Evolutionary conservation across 2,888 invertebrate genomes (phyloP).

Genomic region (Ptychoptera albimana): DNA sequence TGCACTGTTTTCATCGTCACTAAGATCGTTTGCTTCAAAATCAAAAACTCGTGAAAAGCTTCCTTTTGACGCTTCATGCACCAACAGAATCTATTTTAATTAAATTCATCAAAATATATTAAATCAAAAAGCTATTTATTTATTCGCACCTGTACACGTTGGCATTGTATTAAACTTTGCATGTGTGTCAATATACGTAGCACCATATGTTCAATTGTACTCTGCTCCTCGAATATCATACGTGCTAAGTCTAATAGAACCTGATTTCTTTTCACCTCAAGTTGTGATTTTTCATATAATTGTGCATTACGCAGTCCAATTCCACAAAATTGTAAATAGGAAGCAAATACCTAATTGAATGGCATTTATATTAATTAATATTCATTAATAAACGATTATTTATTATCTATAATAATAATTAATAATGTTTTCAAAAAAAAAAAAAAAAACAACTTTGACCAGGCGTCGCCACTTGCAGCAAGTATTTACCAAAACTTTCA

Average conservation of each 20-base stretch:
- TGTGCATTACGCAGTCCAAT: constrained; percentile 93
- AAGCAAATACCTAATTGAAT: constrained; percentile 54
- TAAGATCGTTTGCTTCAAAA: constrained; percentile 77
- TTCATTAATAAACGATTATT: no score
- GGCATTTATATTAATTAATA: background rate
- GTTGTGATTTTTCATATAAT: constrained; percentile 83
- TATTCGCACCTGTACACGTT: constrained; percentile 69
- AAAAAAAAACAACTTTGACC: no score
- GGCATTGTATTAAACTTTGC: constrained; percentile 85
- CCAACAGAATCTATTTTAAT: constrained; percentile 57
- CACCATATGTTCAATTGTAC: constrained; percentile 90
- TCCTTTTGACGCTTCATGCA: constrained; percentile 79
- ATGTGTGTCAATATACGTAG: constrained; percentile 86
- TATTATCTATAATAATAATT: no score
- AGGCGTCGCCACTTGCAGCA: no score
- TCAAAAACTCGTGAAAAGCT: constrained; percentile 91
- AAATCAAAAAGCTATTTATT: background rate
- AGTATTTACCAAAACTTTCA: no score
- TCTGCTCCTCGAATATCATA: constrained; percentile 94
- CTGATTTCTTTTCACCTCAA: constrained; percentile 91
- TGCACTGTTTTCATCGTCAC: constrained; percentile 63
- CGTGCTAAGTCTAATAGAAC: constrained; percentile 85
- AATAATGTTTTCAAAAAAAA: no score
- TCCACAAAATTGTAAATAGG: constrained; percentile 92
- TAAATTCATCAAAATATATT: background rate